Conservation (phyloP, 1,140 invertebrate species). For the Palaemon carinicauda region DNA sequence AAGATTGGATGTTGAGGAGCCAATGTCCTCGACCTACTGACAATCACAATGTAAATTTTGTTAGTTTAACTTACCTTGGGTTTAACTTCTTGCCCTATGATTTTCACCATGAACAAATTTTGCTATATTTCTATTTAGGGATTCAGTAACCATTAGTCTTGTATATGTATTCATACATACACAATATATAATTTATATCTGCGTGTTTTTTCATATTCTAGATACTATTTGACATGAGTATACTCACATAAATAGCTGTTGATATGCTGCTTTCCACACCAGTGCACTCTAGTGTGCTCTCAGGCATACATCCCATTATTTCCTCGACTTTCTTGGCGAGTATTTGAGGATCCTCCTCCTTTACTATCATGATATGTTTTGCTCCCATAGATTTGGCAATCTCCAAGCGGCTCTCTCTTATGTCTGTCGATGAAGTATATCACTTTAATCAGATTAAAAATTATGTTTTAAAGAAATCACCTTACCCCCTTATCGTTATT, state of each 20-base stretch:
- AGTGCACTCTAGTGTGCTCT: slow-evolving; percentile 85
- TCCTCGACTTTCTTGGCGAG: slow-evolving; percentile 72
- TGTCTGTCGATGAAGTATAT: slow-evolving; percentile 69
- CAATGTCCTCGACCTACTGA: no score
- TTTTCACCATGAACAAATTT: no score
- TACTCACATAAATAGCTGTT: slow-evolving; percentile 81
- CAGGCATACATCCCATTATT: slow-evolving; percentile 74
- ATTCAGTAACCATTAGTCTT: no score
- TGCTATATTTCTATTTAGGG: no score
- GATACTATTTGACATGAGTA: slow-evolving; percentile 69
- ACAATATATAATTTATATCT: no score
- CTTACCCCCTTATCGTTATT: not conserved
- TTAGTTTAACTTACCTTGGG: no score
- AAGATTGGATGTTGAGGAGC: no score
- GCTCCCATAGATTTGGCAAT: slow-evolving; percentile 85
- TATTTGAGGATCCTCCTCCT: slow-evolving; percentile 64
- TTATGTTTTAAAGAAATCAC: not conserved
- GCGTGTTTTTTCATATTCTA: not conserved
- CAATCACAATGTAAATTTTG: no score
- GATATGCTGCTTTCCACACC: slow-evolving; percentile 81
- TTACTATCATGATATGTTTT: slow-evolving; percentile 73
- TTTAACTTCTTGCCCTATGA: no score
- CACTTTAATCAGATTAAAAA: no score
- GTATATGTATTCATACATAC: no score
- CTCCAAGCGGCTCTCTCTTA: slow-evolving; percentile 76